Percentiles rank a stretch among this genome's conserved stretches.
Evolutionary conservation across 2,113 vertebrate genomes (phyloP).

Genomic region (Uria aalge): DNA sequence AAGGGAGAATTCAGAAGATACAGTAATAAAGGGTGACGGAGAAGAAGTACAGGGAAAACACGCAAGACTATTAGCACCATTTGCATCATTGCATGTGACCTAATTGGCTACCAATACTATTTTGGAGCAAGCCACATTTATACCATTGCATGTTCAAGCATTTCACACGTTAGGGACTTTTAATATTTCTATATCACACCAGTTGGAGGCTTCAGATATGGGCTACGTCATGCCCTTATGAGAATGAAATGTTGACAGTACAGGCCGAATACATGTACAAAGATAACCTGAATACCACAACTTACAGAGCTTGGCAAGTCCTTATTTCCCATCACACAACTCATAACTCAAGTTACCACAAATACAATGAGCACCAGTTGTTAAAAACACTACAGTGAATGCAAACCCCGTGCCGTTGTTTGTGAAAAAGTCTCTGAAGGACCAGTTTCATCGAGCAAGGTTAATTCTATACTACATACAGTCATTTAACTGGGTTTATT

Average conservation of each 20-base stretch:
- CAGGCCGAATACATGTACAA: not conserved
- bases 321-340: not conserved
- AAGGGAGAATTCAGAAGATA: slow-evolving; percentile 52
- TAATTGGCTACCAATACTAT: not conserved
- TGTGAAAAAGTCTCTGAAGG: not conserved
- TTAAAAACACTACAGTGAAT: not conserved
- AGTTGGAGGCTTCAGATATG: not conserved
- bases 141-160: not conserved
- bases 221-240: not conserved
- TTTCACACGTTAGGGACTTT: not conserved
- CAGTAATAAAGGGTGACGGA: not conserved
- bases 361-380: not conserved
- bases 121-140: not conserved
- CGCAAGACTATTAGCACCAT: not conserved
- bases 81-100: not conserved
- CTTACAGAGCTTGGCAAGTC: not conserved
- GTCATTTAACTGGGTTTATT: not conserved
- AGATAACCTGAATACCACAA: not conserved
- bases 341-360: not conserved
- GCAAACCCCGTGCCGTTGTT: not conserved
- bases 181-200: not conserved
- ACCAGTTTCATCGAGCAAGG: not conserved
- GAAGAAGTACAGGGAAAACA: slow-evolving; percentile 35
- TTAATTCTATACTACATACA: not conserved
- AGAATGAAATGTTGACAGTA: not conserved